phyloP scores from a whole-genome alignment of 92 coral and sea anemone genomes.

The Scolanthus callimorphus region DNA sequence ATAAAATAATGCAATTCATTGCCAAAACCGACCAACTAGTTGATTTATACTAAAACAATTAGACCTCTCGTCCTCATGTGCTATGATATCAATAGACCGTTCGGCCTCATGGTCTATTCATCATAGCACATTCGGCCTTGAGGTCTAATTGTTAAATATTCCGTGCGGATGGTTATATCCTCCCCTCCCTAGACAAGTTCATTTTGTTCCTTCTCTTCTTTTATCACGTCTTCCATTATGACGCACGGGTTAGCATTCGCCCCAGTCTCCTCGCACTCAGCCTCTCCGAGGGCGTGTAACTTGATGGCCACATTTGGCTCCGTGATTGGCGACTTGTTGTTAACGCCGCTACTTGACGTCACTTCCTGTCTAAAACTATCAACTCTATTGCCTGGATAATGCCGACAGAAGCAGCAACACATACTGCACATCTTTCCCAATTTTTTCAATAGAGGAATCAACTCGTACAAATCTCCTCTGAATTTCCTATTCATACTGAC shows the following conservation, averaged over 20 bases:
- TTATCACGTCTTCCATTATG: neutral
- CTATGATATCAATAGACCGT: too few species aligned
- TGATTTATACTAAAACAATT: too few species aligned
- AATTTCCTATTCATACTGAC: conserved; percentile 72
- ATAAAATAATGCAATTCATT: too few species aligned
- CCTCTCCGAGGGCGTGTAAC: conserved; percentile 1
- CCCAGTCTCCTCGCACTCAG: too few species aligned
- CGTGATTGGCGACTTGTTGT: neutral
- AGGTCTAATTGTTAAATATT: too few species aligned
- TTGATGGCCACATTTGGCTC: conserved; percentile 1
- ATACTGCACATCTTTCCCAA: conserved; percentile 2
- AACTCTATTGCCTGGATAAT: conserved; percentile 11
- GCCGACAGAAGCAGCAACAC: conserved; percentile 21
- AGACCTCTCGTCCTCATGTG: too few species aligned
- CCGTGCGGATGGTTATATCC: too few species aligned
- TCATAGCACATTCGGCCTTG: too few species aligned
- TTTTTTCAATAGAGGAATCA: conserved; percentile 28
- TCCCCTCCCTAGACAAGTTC: neutral
- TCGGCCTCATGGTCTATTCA: too few species aligned
- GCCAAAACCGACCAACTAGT: too few species aligned
- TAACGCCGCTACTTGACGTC: conserved; percentile 8
- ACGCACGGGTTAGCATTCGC: neutral
- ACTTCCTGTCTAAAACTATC: conserved; percentile 13
- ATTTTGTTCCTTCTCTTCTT: neutral
- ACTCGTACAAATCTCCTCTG: conserved; percentile 49